Base-by-base conservation (phyloP, 1,140 invertebrate species). In the Tribolium madens region DNA sequence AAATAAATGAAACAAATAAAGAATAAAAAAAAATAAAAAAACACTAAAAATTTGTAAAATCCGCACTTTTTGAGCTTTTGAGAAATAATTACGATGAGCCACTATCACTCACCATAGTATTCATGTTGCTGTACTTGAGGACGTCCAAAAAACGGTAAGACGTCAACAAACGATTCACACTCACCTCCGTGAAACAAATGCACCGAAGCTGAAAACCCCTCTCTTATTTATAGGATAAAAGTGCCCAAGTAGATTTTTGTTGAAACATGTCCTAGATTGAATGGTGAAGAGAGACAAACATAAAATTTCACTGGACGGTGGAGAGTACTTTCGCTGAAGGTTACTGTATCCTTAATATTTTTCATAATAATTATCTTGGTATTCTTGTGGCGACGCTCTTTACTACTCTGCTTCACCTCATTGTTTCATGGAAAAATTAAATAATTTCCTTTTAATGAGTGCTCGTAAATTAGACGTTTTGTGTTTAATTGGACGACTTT, bases 191-290 rank as follows among this genome's bases (percentile, higher is more conserved):
- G 50, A 71, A 76, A 71, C 75, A 76, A 76, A 69, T 76, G 75
- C 75, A 76, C 18, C 47, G 14, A 21, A 47, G 15, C n/a, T 31
- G 10, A 14, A 46, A 48, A 76, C 52, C 33, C 75, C 75, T 70
- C 75, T 76, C 75, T 76, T 76, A 76, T 76, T 76, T 76, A 76
- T 76, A 76, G 75, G n/a, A 47, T 71, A 48, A 48, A 71, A 50
- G 47, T 33, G 26, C 57, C 12, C 21, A 26, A 12, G 57, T 64
- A 64, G 31, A 64, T 64, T 64, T 64, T 64, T 64, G 21, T 64
- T 64, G 57, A 13, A 64, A 64, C 57, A 64, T 33, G 57, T 64
- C 57, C 57, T 33, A 64, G 57, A 33, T 64, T 64, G 57, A 7
- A 64, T 33, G 26, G 36, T 31, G 9, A 33, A 64, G 57, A 64